These are phyloP conservation scores for Melanotus villosus DNA, from an alignment of 2,888 invertebrate genomes.

Conservation along the genomic window DNA sequence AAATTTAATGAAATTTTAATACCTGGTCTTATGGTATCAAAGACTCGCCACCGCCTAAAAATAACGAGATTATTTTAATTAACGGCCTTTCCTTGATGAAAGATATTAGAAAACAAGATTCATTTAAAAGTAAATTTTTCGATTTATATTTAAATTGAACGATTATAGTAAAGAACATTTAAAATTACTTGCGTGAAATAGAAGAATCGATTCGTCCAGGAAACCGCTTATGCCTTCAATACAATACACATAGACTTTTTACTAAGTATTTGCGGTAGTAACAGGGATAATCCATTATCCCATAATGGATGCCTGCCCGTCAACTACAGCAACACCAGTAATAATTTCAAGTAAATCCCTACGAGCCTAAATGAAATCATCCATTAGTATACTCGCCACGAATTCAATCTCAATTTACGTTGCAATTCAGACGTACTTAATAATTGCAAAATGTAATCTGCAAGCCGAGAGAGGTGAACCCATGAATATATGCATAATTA, in stretches of 20 bases:
- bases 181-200: too few species aligned
- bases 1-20: slow-evolving; percentile 12
- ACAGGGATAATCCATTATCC: slow-evolving; percentile 33
- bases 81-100: background rate
- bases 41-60: too few species aligned
- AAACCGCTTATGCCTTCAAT: slow-evolving; percentile 9
- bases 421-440: slow-evolving; percentile 40
- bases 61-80: background rate
- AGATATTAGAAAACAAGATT: too few species aligned
- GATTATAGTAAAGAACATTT: too few species aligned
- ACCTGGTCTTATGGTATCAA: background rate
- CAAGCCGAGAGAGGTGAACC: slow-evolving; percentile 50
- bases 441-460: slow-evolving; percentile 49
- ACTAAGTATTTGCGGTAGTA: slow-evolving; percentile 16
- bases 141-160: too few species aligned
- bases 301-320: slow-evolving; percentile 28
- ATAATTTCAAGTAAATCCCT: slow-evolving; percentile 37
- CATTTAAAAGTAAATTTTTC: too few species aligned
- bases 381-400: slow-evolving; percentile 37
- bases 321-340: slow-evolving; percentile 30
- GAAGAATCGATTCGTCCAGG: too few species aligned
- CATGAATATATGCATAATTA: slow-evolving; percentile 57
- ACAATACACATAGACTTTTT: slow-evolving; percentile 5
- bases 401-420: slow-evolving; percentile 45
- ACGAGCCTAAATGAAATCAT: slow-evolving; percentile 40